Percentiles rank a stretch among this genome's conserved stretches.
Evolutionary conservation across 2,113 vertebrate genomes (phyloP).

Genomic region (Nycticorax nycticorax): DNA sequence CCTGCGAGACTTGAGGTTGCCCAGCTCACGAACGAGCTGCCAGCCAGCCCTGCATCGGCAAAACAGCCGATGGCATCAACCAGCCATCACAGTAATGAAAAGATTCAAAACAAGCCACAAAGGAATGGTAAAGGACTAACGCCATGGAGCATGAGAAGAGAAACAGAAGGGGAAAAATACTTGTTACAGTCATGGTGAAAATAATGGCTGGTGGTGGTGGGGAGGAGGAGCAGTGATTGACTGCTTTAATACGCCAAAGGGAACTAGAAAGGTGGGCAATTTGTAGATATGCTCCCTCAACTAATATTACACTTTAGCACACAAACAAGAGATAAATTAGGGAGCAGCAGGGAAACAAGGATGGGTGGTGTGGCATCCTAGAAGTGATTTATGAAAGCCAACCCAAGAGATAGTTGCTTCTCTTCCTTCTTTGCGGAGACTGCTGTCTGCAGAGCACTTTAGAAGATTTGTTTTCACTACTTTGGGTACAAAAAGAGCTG

Average conservation of each 20-base stretch:
- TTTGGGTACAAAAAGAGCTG: not conserved
- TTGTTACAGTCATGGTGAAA: not conserved
- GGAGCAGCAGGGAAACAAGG: not conserved
- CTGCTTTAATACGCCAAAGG: not conserved
- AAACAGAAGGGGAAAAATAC: not conserved
- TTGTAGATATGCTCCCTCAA: not conserved
- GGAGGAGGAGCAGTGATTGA: not conserved
- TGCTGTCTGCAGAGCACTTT: not conserved
- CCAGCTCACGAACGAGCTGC: accelerated
- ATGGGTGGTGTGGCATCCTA: not conserved
- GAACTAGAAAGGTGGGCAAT: not conserved
- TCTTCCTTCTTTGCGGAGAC: not conserved
- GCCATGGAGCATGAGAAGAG: accelerated
- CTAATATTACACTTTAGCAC: not conserved
- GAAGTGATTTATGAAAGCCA: not conserved
- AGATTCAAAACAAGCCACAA: not conserved
- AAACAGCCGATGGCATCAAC: not conserved
- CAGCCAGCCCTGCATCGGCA: not conserved
- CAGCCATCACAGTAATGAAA: accelerated
- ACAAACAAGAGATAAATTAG: not conserved
- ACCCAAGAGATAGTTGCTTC: not conserved
- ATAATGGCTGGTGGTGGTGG: not conserved
- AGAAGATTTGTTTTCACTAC: not conserved
- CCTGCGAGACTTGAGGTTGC: not conserved
- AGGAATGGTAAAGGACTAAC: not conserved